Evolutionary conservation across 2,797 vertebrate genomes (phyloP).

Genomic region (Peromyscus eremicus): DNA sequence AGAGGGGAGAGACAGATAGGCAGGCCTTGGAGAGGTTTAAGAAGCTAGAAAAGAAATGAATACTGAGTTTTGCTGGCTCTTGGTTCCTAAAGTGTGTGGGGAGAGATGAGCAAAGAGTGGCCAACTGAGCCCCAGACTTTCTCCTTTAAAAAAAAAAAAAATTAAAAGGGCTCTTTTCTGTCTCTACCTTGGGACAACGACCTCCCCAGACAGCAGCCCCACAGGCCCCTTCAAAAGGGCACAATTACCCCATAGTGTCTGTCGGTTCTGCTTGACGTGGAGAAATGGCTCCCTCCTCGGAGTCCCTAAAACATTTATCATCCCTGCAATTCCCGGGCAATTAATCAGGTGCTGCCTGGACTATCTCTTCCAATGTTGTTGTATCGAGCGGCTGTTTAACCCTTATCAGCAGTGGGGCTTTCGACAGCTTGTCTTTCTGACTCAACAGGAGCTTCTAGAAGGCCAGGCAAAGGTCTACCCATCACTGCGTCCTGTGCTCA

Average conservation of each 20-base stretch:
- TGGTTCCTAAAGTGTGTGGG: not conserved
- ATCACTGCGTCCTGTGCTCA: not conserved
- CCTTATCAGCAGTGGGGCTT: constrained; percentile 57
- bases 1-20: constrained; percentile 41
- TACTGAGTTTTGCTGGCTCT: not conserved
- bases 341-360: constrained; percentile 65
- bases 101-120: not conserved
- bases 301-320: constrained; percentile 75
- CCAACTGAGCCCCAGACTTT: not conserved
- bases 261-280: constrained; percentile 35
- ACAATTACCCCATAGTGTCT: not conserved
- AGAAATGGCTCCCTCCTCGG: constrained; percentile 51
- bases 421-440: constrained; percentile 51
- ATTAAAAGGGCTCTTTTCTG: not conserved
- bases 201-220: not conserved
- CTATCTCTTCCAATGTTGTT: constrained; percentile 40
- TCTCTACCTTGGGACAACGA: not conserved
- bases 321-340: not conserved
- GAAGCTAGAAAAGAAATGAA: not conserved
- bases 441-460: not conserved
- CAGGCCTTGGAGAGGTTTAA: constrained; percentile 51
- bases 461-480: not conserved
- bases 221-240: not conserved
- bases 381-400: constrained; percentile 62
- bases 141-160: not conserved